phyloP scores from a whole-genome alignment of 2,797 vertebrate species.

The Cirrhinus mrigala region DNA sequence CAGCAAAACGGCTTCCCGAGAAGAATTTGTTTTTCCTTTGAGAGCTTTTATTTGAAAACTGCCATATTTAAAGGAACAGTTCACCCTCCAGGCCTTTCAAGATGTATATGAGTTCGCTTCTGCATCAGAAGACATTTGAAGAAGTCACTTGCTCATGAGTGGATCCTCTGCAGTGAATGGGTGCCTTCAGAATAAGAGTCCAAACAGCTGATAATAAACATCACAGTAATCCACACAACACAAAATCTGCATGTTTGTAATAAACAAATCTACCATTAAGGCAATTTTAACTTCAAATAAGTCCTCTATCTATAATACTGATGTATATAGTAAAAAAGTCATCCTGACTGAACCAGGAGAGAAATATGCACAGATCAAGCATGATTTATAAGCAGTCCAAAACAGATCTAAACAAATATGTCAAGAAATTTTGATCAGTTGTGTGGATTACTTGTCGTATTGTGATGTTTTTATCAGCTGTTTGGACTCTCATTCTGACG shows the following conservation, averaged over 20 bases:
- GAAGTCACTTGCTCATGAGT: no score
- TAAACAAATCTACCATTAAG: background rate
- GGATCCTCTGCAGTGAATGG: no score
- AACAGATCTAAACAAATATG: background rate
- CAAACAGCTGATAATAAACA: no score
- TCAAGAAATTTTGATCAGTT: background rate
- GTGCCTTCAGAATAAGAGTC: no score
- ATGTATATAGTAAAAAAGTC: background rate
- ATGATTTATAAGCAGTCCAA: background rate
- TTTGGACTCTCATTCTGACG: background rate
- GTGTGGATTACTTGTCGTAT: background rate
- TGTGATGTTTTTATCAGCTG: background rate
- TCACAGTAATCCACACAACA: background rate
- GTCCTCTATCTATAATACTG: background rate
- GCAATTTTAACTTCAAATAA: background rate
- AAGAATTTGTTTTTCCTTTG: background rate
- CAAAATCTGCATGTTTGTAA: no score
- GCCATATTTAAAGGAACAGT: conserved; percentile 1
- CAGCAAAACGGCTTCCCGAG: conserved; percentile 6
- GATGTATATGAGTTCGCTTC: background rate
- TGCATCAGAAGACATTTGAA: no score
- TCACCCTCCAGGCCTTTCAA: background rate
- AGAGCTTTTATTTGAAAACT: conserved; percentile 27
- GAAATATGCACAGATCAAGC: background rate
- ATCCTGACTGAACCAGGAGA: background rate